These are phyloP conservation scores for Passer domesticus DNA, from an alignment of 2,113 vertebrate genomes.

Conservation along the genomic window DNA sequence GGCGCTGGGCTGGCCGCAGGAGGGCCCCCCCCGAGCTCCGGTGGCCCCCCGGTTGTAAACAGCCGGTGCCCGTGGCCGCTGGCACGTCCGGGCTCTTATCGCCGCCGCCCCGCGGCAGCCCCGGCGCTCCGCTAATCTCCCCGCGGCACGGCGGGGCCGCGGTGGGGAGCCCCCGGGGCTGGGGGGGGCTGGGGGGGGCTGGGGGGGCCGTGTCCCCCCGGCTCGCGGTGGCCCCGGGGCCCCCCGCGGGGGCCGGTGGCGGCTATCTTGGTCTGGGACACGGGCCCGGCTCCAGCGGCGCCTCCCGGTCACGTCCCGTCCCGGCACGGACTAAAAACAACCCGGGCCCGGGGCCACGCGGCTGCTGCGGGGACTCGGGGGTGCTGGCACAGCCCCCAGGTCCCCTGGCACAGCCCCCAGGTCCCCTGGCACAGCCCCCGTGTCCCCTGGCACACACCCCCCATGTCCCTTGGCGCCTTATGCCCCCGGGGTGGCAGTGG, in stretches of 20 bases:
- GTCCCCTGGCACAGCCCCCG: not conserved
- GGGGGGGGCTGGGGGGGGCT: too few relatives aligned
- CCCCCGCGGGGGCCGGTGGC: not conserved
- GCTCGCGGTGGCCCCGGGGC: not conserved
- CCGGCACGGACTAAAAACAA: conserved; percentile 37
- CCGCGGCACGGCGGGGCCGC: not conserved
- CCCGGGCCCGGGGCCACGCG: conserved; percentile 6
- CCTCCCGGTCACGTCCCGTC: conserved; percentile 21
- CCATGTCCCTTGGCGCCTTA: not conserved
- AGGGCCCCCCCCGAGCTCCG: not conserved
- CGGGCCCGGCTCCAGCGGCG: conserved; percentile 26
- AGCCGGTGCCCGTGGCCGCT: not conserved
- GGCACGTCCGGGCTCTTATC: conserved; percentile 17
- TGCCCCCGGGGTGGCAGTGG: accelerated
- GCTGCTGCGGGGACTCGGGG: not conserved
- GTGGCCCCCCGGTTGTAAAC: not conserved
- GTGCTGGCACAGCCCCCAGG: not conserved
- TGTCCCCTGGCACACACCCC: not conserved
- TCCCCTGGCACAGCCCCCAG: not conserved
- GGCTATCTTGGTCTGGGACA: conserved; percentile 21
- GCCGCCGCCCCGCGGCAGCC: not conserved
- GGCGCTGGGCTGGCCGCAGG: accelerated
- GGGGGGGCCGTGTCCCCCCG: accelerated
- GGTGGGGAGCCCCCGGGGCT: not conserved
- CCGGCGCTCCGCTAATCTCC: not conserved